phyloP scores from a whole-genome alignment of 2,113 vertebrate species.

The Leptosomus discolor region DNA sequence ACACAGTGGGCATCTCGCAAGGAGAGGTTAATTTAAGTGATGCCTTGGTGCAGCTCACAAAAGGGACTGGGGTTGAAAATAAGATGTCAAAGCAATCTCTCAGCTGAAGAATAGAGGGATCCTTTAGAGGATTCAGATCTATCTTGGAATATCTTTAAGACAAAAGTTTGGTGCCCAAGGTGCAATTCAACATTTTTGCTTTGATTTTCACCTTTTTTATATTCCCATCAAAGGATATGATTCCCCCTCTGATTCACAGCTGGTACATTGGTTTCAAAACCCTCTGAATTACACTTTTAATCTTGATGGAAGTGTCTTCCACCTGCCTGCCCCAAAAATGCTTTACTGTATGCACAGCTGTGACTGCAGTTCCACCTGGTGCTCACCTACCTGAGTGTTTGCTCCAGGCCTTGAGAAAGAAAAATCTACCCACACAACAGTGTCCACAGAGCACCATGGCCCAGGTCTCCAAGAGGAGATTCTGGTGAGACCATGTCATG shows the following conservation, averaged over 20 bases:
- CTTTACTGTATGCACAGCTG: conserved; percentile 21
- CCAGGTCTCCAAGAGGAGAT: background rate
- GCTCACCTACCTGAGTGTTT: background rate
- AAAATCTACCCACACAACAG: background rate
- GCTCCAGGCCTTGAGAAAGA: background rate
- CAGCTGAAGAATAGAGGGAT: background rate
- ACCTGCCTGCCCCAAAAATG: background rate
- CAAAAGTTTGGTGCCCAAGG: background rate
- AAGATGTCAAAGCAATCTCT: background rate
- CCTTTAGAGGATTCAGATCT: conserved; percentile 14
- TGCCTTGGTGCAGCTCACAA: conserved; percentile 16
- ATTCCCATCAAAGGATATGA: conserved; percentile 17
- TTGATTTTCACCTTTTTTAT: conserved; percentile 32
- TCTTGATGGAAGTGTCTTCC: background rate
- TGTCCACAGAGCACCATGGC: background rate
- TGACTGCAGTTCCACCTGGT: background rate
- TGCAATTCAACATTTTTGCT: conserved; percentile 41
- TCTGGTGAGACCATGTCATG: background rate
- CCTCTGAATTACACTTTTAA: background rate
- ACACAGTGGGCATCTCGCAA: background rate
- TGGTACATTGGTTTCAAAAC: background rate
- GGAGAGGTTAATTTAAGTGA: background rate
- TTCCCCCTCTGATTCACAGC: background rate
- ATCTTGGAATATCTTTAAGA: background rate
- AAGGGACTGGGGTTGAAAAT: background rate